These are phyloP conservation scores for Cataglyphis altisquamis DNA, from an alignment of 2,888 invertebrate species.

Conservation along the genomic window DNA sequence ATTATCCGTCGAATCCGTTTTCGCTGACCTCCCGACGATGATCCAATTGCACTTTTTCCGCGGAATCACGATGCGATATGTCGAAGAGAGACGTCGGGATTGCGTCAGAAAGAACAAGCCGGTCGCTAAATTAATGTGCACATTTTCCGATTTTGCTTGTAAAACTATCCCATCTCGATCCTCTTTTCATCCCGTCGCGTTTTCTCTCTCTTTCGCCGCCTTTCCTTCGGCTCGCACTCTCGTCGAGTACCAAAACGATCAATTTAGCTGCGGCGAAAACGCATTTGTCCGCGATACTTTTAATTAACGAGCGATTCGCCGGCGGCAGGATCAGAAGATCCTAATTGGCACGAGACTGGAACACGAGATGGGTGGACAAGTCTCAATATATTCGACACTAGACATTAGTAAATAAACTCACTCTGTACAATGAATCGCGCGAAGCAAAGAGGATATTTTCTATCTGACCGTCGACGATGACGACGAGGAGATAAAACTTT, in stretches of 20 bases:
- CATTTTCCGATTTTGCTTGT: constrained; percentile 36
- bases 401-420: constrained; percentile 46
- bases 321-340: constrained; percentile 45
- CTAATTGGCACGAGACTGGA: constrained; percentile 62
- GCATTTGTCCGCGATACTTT: constrained; percentile 67
- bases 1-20: constrained; percentile 33
- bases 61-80: neutral
- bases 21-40: constrained; percentile 10
- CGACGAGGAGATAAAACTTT: neutral
- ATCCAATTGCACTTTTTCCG: constrained; percentile 6
- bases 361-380: constrained; percentile 45
- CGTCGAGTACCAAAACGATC: constrained; percentile 43
- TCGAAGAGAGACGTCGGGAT: neutral
- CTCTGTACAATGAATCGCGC: constrained; percentile 28
- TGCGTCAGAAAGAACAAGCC: neutral
- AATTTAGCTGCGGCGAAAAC: constrained; percentile 62
- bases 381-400: constrained; percentile 42
- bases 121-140: constrained; percentile 16
- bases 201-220: constrained; percentile 5
- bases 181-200: constrained; percentile 6
- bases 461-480: constrained; percentile 8
- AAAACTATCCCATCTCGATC: neutral
- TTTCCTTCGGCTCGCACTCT: constrained; percentile 22
- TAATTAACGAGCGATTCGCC: constrained; percentile 62
- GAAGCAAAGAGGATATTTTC: constrained; percentile 30